These are phyloP conservation scores for Panzeria rudis DNA, from an alignment of 2,888 invertebrate species.

Conservation along the genomic window DNA sequence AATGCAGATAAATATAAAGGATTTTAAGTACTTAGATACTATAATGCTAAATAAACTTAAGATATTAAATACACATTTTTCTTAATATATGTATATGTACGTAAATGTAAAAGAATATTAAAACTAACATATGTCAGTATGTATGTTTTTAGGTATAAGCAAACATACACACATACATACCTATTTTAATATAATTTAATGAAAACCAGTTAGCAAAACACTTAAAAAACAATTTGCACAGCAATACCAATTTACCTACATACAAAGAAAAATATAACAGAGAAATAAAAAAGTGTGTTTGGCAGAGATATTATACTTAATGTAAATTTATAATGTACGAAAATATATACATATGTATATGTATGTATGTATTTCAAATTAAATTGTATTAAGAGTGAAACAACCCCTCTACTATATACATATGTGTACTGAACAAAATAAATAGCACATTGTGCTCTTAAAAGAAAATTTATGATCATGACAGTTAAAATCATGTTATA, in stretches of 20 bases:
- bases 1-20: constrained; percentile 53
- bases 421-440: not conserved
- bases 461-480: not conserved
- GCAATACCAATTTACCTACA: constrained; percentile 33
- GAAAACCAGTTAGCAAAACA: constrained; percentile 58
- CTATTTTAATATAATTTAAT: constrained; percentile 25
- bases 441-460: not conserved
- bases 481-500: too few relatives aligned
- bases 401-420: not conserved
- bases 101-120: not conserved
- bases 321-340: not conserved
- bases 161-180: not conserved
- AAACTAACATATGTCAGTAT: not conserved
- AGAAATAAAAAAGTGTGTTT: not conserved
- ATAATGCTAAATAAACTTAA: constrained; percentile 65
- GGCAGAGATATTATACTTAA: not conserved
- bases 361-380: not conserved
- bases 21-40: constrained; percentile 61
- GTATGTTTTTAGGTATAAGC: not conserved
- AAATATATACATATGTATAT: not conserved
- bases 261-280: not conserved
- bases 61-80: constrained; percentile 56
- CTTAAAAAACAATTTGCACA: constrained; percentile 70
- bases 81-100: not conserved
- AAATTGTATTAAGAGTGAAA: not conserved